Evolutionary conservation across 1,140 invertebrate species (phyloP), one percentile per base, ranked within the genome.

Genomic region (Coelopa frigida): DNA sequence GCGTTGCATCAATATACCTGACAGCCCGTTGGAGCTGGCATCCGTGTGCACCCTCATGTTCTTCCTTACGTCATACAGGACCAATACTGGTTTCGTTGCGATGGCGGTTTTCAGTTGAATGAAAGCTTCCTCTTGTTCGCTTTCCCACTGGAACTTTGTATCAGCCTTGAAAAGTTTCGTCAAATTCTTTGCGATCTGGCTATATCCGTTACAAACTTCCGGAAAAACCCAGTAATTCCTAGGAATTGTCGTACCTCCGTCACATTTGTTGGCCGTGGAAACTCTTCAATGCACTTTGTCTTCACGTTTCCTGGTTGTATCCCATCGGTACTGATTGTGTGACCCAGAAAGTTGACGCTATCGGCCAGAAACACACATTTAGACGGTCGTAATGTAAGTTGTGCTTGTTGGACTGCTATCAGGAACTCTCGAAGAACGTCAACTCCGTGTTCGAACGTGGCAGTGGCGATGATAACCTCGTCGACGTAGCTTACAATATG

Each of bases 201-300:
- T 10, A 29, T 10, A 8, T 10, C 14, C 8, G 27, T 29, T 29
- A 69, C 53, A 33, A 70, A 70, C 36, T 50, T 50, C 1, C 64
- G 33, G 33, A 71, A 71, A 47, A 63, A 71, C 23, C 65, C 55
- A 0, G 58, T 62, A 0, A 71, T 29, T 0, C 64, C 62, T 5
- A 65, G 39, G 22, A 70, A 59, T 17, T 61, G 56, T 24, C 59
- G 43, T 1, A 67, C 43, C 27, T 65, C 50, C 17, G 57, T 59
- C 2, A 52, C 46, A 29, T 58, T 65, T n/a, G 38, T 37, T 41
- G 71, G 51, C 24, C 17, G 14, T 57, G 48, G 36, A 64, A 54
- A 48, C 5, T 63, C 52, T 37, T 50, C 49, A 3, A 72, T 50
- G 10, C 64, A 68, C 44, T 57, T 14, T 4, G 61, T 54, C 48